These are phyloP conservation scores for Chymomyza amoena DNA, from an alignment of 2,888 invertebrate genomes.

Conservation along the genomic window DNA sequence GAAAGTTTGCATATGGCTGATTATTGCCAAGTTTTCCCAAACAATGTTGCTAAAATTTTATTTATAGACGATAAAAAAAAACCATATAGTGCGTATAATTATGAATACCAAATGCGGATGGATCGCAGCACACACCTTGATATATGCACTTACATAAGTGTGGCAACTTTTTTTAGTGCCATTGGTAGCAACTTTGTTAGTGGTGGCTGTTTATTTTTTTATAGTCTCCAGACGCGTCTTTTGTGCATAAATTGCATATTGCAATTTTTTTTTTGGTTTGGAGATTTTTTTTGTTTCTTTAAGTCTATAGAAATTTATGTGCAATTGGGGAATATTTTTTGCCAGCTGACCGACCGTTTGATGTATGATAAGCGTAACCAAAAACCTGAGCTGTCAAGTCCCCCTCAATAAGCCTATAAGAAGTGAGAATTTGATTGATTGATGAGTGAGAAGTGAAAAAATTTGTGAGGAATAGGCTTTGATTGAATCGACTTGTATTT, in stretches of 20 bases:
- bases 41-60: background rate
- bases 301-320: constrained; percentile 36
- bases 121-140: background rate
- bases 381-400: constrained; percentile 3
- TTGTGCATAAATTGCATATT: constrained; percentile 9
- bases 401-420: too few species aligned
- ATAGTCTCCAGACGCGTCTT: background rate
- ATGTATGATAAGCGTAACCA: constrained; percentile 27
- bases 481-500: constrained; percentile 28
- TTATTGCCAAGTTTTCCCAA: background rate
- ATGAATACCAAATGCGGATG: background rate
- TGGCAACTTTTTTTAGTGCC: background rate
- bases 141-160: background rate
- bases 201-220: constrained; percentile 7
- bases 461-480: background rate
- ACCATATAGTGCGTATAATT: background rate
- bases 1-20: background rate
- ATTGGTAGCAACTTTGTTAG: constrained; percentile 1
- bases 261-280: background rate
- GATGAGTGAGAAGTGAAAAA: constrained; percentile 30
- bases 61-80: background rate
- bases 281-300: constrained; percentile 5
- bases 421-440: constrained; percentile 42
- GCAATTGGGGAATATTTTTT: constrained; percentile 44
- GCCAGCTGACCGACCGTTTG: background rate